Evolutionary conservation across 2,113 vertebrate genomes (phyloP).

Genomic region (Pyxicephalus adspersus): DNA sequence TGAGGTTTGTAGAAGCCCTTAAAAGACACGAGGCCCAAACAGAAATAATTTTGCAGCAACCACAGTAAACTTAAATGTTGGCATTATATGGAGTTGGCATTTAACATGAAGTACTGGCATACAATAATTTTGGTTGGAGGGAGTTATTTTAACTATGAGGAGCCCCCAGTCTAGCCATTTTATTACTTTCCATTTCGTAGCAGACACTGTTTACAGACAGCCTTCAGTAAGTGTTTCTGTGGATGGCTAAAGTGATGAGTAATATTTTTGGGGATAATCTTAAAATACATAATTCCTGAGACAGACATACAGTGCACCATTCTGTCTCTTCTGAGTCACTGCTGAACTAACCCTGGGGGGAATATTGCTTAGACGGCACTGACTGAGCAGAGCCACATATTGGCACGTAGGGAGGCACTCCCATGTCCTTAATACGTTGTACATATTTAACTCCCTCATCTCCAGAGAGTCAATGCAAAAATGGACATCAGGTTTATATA

Average conservation of each 20-base stretch:
- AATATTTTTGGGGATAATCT: slow-evolving; percentile 35
- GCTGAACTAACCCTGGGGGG: slow-evolving; percentile 23
- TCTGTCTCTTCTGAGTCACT: slow-evolving; percentile 28
- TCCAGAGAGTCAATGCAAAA: not conserved
- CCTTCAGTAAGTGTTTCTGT: slow-evolving; percentile 16
- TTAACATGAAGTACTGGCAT: not conserved
- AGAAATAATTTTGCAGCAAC: no score
- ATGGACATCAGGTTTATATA: no score
- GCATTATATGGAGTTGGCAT: no score
- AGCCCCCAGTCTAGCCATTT: not conserved
- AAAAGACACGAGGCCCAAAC: no score
- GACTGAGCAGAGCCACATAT: slow-evolving; percentile 9
- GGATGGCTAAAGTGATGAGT: slow-evolving; percentile 32
- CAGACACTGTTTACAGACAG: not conserved
- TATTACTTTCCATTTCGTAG: not conserved
- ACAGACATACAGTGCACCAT: slow-evolving; percentile 16
- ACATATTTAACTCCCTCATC: not conserved
- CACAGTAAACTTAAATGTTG: no score
- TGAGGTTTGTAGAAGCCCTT: no score
- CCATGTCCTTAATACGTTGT: not conserved
- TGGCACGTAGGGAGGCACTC: not conserved
- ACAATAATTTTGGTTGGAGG: not conserved
- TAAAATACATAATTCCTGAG: slow-evolving; percentile 31
- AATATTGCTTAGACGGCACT: slow-evolving; percentile 1
- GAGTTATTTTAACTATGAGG: not conserved